These are phyloP conservation scores for Ceyx cyanopectus DNA, from an alignment of 2,113 vertebrate genomes.

Conservation along the genomic window DNA sequence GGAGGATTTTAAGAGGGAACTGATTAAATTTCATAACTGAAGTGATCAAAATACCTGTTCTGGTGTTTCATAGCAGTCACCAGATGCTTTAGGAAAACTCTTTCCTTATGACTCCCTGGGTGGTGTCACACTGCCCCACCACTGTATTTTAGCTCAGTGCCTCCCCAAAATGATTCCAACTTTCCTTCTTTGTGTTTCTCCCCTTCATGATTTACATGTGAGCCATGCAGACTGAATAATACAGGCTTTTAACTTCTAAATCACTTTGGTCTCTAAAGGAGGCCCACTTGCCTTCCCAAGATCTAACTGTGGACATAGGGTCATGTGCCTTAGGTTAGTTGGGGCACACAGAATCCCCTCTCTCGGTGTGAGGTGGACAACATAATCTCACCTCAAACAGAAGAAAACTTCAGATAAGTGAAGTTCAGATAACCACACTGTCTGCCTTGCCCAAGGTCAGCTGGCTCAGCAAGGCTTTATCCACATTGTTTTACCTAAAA, in stretches of 20 bases:
- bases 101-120: not conserved
- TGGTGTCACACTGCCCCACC: not conserved
- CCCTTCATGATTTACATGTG: not conserved
- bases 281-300: not conserved
- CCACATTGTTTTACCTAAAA: not conserved
- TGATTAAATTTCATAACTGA: not conserved
- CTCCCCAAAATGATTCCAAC: not conserved
- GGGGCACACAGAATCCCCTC: not conserved
- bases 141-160: not conserved
- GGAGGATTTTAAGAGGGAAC: not conserved
- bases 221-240: not conserved
- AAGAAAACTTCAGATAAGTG: constrained; percentile 19
- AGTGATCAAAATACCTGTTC: not conserved
- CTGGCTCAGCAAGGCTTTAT: constrained; percentile 39
- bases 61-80: not conserved
- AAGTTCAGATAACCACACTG: constrained; percentile 28
- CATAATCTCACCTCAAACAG: constrained; percentile 52
- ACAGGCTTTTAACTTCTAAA: not conserved
- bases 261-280: not conserved
- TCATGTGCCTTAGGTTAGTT: not conserved
- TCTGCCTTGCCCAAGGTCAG: constrained; percentile 38
- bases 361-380: not conserved
- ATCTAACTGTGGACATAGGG: not conserved
- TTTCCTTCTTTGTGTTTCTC: not conserved
- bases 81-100: not conserved